Percentiles rank a stretch among this genome's conserved stretches.
Conservation (phyloP, 2,797 vertebrate species). For the Macrochelys suwanniensis region DNA sequence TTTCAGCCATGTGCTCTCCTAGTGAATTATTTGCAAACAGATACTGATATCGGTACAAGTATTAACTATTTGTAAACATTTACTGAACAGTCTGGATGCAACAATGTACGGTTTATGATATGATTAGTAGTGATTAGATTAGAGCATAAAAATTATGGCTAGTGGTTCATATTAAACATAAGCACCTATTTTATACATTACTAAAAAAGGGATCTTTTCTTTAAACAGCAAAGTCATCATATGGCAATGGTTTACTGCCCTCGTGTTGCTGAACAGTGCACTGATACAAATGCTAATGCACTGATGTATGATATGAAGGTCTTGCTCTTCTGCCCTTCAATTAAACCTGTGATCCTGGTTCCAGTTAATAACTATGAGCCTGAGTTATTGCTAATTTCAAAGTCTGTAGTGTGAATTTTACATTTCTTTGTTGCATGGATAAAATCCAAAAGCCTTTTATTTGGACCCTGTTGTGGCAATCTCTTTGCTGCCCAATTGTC, state of each 20-base stretch:
- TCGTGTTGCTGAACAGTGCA: not conserved
- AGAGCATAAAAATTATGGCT: not conserved
- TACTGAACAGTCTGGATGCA: not conserved
- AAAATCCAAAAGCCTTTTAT: slow-evolving; percentile 47
- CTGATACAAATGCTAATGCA: not conserved
- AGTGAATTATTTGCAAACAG: slow-evolving; percentile 23
- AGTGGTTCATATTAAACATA: not conserved
- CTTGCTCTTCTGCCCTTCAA: not conserved
- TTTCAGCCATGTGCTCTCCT: not conserved
- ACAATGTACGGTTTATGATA: not conserved
- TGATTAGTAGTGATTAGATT: not conserved
- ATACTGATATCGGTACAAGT: not conserved
- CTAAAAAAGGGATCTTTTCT: not conserved
- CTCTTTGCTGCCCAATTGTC: slow-evolving; percentile 60
- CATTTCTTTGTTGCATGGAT: slow-evolving; percentile 14
- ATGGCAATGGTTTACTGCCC: not conserved
- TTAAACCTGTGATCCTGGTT: not conserved
- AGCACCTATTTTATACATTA: not conserved
- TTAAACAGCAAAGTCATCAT: not conserved
- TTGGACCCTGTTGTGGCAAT: slow-evolving; percentile 27
- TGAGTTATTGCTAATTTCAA: not conserved
- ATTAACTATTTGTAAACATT: not conserved
- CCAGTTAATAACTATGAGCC: not conserved
- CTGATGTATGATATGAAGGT: not conserved
- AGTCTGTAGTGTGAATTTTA: not conserved